These are phyloP conservation scores for Sesia bembeciformis DNA, from an alignment of 2,888 invertebrate species.

Conservation along the genomic window DNA sequence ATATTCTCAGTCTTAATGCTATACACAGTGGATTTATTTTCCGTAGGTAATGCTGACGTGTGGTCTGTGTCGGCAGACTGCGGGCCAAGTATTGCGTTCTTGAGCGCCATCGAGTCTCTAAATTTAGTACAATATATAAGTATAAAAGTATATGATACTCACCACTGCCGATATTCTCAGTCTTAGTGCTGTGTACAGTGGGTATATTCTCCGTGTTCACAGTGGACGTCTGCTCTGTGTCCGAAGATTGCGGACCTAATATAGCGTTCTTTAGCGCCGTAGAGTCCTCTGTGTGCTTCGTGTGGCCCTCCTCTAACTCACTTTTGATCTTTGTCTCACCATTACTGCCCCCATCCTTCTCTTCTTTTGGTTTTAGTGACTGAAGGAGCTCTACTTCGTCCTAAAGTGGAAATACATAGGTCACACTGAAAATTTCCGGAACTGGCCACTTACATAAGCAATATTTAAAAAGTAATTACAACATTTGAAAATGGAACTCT, in stretches of 20 bases:
- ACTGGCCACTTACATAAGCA: too few relatives aligned
- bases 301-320: conserved; percentile 40
- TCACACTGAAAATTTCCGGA: too few relatives aligned
- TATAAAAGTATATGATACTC: conserved; percentile 7
- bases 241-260: conserved; percentile 50
- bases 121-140: conserved; percentile 13
- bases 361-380: conserved; percentile 78
- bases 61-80: conserved; percentile 42
- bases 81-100: conserved; percentile 60
- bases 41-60: conserved; percentile 22
- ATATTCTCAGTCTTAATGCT: conserved; percentile 48
- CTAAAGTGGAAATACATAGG: conserved; percentile 28
- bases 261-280: conserved; percentile 63
- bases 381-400: conserved; percentile 83
- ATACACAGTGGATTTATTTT: conserved; percentile 4
- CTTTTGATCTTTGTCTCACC: conserved; percentile 38
- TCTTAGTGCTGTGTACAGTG: conserved; percentile 28
- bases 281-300: conserved; percentile 61
- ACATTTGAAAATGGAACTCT: too few relatives aligned
- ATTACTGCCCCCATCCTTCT: conserved; percentile 59
- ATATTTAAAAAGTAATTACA: too few relatives aligned
- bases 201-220: conserved; percentile 14
- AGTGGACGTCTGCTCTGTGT: conserved; percentile 30
- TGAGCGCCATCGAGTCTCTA: conserved; percentile 64
- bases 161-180: conserved; percentile 47